These are phyloP conservation scores for Phyto melanocephala DNA, from an alignment of 2,888 invertebrate species.

Conservation along the genomic window DNA sequence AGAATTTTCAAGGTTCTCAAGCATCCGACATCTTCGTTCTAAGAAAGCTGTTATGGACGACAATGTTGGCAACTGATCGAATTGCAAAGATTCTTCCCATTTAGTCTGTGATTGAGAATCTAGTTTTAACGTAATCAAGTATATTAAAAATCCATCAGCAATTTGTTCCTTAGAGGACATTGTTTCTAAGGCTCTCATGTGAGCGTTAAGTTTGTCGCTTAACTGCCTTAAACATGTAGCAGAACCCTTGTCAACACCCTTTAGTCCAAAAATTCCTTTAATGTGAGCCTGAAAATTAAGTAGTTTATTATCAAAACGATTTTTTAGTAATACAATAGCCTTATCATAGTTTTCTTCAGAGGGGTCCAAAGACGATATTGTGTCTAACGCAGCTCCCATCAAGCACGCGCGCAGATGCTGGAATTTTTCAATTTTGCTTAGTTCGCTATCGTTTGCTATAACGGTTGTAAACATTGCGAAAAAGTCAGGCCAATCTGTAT, in stretches of 20 bases:
- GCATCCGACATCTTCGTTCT: too few relatives aligned
- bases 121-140: conserved; percentile 44
- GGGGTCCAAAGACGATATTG: conserved; percentile 55
- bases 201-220: conserved; percentile 55
- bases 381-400: conserved; percentile 42
- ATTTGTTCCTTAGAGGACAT: conserved; percentile 42
- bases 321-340: conserved; percentile 58
- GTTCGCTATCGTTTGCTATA: too few relatives aligned
- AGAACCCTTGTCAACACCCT: conserved; percentile 47
- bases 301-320: conserved; percentile 65
- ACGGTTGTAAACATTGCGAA: conserved; percentile 54
- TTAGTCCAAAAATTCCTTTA: conserved; percentile 59
- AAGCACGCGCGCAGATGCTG: conserved; percentile 54
- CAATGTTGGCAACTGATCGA: too few relatives aligned
- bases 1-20: conserved; percentile 35
- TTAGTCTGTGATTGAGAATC: conserved; percentile 25
- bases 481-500: conserved; percentile 58
- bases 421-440: conserved; percentile 58
- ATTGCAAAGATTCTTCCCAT: too few relatives aligned
- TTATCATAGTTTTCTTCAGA: conserved; percentile 62
- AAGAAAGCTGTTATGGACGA: too few relatives aligned
- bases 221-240: conserved; percentile 54
- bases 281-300: conserved; percentile 64
- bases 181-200: conserved; percentile 50
- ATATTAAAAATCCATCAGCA: conserved; percentile 44